Conservation (phyloP, 2,113 vertebrate genomes). For the Numida meleagris region DNA sequence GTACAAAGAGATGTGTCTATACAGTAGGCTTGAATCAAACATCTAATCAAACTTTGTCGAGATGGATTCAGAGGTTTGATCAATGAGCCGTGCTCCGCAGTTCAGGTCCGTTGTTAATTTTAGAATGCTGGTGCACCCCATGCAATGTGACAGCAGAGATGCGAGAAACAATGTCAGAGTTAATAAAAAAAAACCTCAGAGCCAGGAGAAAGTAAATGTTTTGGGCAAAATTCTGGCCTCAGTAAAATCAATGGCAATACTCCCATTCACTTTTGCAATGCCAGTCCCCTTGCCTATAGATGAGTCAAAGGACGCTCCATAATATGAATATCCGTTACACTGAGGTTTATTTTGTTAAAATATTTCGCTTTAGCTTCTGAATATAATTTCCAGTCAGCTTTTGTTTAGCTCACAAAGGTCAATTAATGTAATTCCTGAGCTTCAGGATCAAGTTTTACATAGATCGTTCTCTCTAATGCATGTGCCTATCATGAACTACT, state of each 20-base stretch:
- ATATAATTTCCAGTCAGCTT: slow-evolving; percentile 1
- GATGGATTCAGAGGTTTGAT: not conserved
- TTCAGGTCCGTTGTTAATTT: not conserved
- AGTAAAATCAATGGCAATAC: not conserved
- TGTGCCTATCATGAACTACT: not conserved
- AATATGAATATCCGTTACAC: not conserved
- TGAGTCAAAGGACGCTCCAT: rapidly evolving
- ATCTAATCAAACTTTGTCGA: not conserved
- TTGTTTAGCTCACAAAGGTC: slow-evolving; percentile 38
- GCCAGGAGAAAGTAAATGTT: not conserved
- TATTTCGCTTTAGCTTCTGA: not conserved
- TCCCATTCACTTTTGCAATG: not conserved
- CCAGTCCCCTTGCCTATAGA: not conserved
- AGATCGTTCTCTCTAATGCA: slow-evolving; percentile 33
- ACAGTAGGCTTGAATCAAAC: not conserved
- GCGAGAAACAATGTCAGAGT: not conserved
- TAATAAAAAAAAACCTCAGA: not conserved
- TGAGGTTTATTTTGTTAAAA: not conserved
- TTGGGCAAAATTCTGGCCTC: slow-evolving; percentile 27
- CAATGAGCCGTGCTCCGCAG: not conserved
- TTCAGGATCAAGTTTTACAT: slow-evolving; percentile 4
- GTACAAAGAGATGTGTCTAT: not conserved
- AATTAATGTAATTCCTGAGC: slow-evolving; percentile 42
- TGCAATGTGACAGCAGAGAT: not conserved
- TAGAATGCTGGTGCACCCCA: not conserved